Conservation (phyloP, 2,113 vertebrate species). For the Scomber scombrus region DNA sequence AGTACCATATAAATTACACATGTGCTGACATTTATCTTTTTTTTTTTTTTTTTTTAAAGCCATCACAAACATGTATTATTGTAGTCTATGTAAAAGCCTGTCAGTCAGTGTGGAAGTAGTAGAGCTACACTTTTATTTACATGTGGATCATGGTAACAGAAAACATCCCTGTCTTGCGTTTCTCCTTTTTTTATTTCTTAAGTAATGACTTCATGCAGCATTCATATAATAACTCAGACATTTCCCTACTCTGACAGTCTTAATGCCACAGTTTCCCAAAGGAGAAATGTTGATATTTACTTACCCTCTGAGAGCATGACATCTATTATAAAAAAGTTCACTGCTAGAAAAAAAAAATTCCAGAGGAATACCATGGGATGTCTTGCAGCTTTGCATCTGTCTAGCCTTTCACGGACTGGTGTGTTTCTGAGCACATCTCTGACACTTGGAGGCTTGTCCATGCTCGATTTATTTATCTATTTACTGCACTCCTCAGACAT, state of each 20-base stretch:
- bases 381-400: constrained; percentile 55
- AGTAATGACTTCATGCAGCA: not conserved
- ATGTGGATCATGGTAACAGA: no score
- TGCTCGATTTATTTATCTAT: constrained; percentile 70
- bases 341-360: not conserved
- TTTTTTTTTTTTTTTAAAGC: no score
- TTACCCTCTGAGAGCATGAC: not conserved
- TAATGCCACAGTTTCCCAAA: not conserved
- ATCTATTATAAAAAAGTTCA: constrained; percentile 11
- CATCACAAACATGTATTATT: no score
- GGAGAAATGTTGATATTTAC: constrained; percentile 30
- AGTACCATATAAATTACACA: no score
- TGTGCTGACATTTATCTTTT: no score
- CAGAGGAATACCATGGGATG: constrained; percentile 21
- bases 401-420: constrained; percentile 43
- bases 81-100: no score
- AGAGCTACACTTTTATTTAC: no score
- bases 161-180: no score
- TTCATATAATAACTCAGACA: constrained; percentile 16
- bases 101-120: no score
- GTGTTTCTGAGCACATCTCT: constrained; percentile 61
- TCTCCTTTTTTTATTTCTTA: constrained; percentile 2
- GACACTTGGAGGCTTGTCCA: constrained; percentile 53
- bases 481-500: constrained; percentile 50
- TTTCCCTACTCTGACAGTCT: not conserved